Base-by-base conservation (phyloP, 1,140 invertebrate genomes). In the Anthonomus grandis region DNA sequence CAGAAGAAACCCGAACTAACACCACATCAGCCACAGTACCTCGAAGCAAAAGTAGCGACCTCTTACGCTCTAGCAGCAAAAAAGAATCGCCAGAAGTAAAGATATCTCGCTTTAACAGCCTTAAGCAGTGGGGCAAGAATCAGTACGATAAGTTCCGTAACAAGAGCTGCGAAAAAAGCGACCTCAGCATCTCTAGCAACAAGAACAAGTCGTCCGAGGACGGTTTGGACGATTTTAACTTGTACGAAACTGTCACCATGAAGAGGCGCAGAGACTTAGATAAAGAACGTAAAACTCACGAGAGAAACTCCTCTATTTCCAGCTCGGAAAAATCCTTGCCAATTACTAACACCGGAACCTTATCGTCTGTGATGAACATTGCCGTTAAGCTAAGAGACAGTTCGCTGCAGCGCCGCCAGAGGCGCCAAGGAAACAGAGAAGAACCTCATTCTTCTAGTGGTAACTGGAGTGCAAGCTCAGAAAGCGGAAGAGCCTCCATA, bases 381-480 rank as follows among this genome's bases (percentile, higher is more conserved):
- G 79, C 79, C 5, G 89, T 91, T 1, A 89, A 86, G 75, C 76
- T 90, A 65, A 75, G 87, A 51, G 85, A 86, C 63, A 83, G 83
- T 55, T 83, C 85, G 1, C 77, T 79, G 2, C 81, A 83, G 67
- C 78, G 84, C 50, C 76, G 86, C 60, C 80, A 81, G 38, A 73
- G 82, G 49, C 75, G 79, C 19, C 74, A 76, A 60, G 76, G 75
- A 52, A 77, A 79, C 44, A 83, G 82, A 69, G 87, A 89, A 53
- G 90, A 92, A 69, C 77, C 86, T 18, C 87, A 91, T 73, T 93
- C 90, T 0, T 93, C 90, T 36, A 92, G 89, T 56, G 93, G 93
- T 38, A 95, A 95, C 73, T 95, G 93, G 93, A 93, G 90, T 64
- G 90, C 90, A 25, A 92, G 89, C 66, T 93, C 89, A 0, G 88